Evolutionary conservation across 2,888 invertebrate genomes (phyloP).

Genomic region (Globia sparganii): DNA sequence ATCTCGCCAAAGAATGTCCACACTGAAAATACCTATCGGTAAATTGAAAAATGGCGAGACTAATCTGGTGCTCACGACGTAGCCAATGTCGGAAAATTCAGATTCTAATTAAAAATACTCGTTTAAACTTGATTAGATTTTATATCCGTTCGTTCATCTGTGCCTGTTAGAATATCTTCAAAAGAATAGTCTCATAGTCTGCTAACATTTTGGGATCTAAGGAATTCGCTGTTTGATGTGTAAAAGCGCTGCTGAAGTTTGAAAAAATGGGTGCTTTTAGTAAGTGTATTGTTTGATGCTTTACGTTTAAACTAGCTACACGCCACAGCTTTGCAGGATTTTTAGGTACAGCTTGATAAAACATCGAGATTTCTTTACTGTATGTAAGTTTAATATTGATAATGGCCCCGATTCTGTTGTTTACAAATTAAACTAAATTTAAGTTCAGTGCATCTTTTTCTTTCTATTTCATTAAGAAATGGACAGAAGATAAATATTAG

Average conservation of each 20-base stretch:
- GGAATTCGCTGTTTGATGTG: slow-evolving; percentile 22
- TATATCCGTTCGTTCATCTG: slow-evolving; percentile 39
- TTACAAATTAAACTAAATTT: too few species aligned
- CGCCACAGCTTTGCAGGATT: background rate
- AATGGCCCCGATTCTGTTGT: too few species aligned
- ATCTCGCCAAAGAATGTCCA: slow-evolving; percentile 27
- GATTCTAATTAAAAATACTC: slow-evolving; percentile 71
- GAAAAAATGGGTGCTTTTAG: slow-evolving; percentile 38
- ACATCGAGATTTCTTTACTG: background rate
- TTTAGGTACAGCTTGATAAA: background rate
- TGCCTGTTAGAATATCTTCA: slow-evolving; percentile 27
- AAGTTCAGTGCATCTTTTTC: too few species aligned
- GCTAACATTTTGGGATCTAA: slow-evolving; percentile 11
- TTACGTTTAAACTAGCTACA: background rate
- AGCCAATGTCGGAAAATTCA: slow-evolving; percentile 59
- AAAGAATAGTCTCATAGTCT: slow-evolving; percentile 29
- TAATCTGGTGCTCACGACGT: slow-evolving; percentile 54
- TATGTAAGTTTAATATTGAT: too few species aligned
- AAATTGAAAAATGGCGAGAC: slow-evolving; percentile 65
- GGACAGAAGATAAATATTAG: too few species aligned
- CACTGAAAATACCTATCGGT: slow-evolving; percentile 31
- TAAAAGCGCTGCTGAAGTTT: slow-evolving; percentile 8
- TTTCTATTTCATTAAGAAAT: too few species aligned
- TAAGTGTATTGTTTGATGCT: slow-evolving; percentile 33
- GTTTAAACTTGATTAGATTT: slow-evolving; percentile 62